These are phyloP conservation scores for Spinibarbus caldwelli DNA, from an alignment of 2,797 vertebrate genomes.

Conservation along the genomic window DNA sequence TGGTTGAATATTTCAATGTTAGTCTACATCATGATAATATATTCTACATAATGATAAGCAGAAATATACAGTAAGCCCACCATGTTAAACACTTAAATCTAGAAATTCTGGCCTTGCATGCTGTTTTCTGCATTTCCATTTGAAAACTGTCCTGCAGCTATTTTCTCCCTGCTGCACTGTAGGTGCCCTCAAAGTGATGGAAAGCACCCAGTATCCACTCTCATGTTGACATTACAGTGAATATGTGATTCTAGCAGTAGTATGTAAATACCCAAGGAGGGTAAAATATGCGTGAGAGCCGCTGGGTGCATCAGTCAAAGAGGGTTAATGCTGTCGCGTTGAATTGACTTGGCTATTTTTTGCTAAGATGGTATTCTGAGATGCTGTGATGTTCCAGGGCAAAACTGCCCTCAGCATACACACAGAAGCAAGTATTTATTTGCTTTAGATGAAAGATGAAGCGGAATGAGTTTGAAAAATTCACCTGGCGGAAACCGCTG, in stretches of 20 bases:
- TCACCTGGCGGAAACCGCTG: constrained; percentile 57
- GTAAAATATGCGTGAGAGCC: constrained; percentile 42
- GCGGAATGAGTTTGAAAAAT: not conserved
- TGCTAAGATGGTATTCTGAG: constrained; percentile 11
- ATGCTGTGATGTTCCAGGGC: not conserved
- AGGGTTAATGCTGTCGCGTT: constrained; percentile 30
- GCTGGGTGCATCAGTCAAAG: constrained; percentile 23
- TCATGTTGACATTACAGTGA: constrained; percentile 39
- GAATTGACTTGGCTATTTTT: not conserved
- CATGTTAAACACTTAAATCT: not conserved
- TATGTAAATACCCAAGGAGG: constrained; percentile 48
- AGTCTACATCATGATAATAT: not conserved
- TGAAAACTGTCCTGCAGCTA: constrained; percentile 31
- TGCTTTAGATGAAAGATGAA: constrained; percentile 13
- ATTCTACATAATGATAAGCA: not conserved
- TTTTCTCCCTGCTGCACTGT: constrained; percentile 22
- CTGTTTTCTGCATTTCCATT: constrained; percentile 7
- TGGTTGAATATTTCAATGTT: not conserved
- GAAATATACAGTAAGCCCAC: not conserved
- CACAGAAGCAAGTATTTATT: constrained; percentile 58
- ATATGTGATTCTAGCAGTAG: constrained; percentile 37
- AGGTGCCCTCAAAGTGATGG: constrained; percentile 14
- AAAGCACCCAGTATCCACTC: constrained; percentile 22
- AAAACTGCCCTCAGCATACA: constrained; percentile 10
- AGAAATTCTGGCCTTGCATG: constrained; percentile 3